Evolutionary conservation across 2,113 vertebrate species (phyloP), one percentile per base, ranked within the genome.

Genomic region (Eolophus roseicapilla): DNA sequence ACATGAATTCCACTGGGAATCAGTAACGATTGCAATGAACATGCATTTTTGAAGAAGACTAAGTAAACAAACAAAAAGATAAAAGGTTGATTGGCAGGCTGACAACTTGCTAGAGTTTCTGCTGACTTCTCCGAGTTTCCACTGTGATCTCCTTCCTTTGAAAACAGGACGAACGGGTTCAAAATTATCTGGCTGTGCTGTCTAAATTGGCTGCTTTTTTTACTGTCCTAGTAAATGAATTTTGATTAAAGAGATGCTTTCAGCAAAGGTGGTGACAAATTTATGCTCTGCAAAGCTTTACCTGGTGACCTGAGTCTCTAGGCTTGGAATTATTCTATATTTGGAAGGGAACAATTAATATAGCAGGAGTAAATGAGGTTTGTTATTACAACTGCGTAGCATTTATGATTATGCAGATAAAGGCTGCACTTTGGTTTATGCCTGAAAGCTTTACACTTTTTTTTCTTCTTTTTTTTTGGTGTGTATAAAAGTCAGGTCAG

Each of bases 81-180:
- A 68, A 83, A 92, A 87, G 27, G 62, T 95, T 82, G 39, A 8
- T 84, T 95, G 93, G 96, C 93, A 91, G 62, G 47, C 74, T 87
- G 94, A 90, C 95, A 95, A 69, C 83, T 89, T 92, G 62, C 52
- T 85, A 5, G 73, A 78, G 57, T 92, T 96, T 93, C 86, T 97
- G 93, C 92, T 97, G 96, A 96, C 96, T 96, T 77, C 53, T 86
- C 83, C 11, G 88, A 86, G 74, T 90, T 97, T 93, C 80, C 92
- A 79, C 73, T 82, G 52, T 47, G 83, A 91, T 90, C 65, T 11
- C 65, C 84, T 76, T 96, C 82, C 86, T 90, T 93, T 93, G 90
- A 96, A 97, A 96, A 95, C 93, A 89, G 93, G 95, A 95, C 0
- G 0, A 82, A 94, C 92, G 3, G 69, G 96, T 96, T 96, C 92